phyloP scores from a whole-genome alignment of 2,888 invertebrate species.

The Boloria selene region DNA sequence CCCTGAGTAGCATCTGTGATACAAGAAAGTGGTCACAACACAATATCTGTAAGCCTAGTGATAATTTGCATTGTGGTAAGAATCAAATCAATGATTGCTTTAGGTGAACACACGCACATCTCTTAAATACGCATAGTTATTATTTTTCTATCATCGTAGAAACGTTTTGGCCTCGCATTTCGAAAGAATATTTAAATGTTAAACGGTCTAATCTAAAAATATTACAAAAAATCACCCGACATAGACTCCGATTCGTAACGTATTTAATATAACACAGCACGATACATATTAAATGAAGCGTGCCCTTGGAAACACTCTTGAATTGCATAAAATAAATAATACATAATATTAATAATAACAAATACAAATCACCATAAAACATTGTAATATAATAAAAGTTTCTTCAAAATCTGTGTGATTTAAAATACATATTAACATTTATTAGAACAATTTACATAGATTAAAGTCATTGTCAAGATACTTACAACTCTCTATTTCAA shows the following conservation, averaged over 20 bases:
- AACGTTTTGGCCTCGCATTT: conserved; percentile 31
- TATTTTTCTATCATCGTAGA: conserved; percentile 68
- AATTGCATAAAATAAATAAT: conserved; percentile 28
- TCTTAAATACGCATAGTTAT: conserved; percentile 48
- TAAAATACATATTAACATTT: conserved; percentile 15
- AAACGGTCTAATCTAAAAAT: conserved; percentile 6
- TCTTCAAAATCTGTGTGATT: conserved; percentile 12
- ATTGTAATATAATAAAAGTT: background rate
- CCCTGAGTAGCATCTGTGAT: conserved; percentile 79
- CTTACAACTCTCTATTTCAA: conserved; percentile 99
- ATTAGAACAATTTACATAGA: conserved; percentile 10
- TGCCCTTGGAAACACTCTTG: conserved; percentile 38
- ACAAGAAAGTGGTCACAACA: conserved; percentile 78
- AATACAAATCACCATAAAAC: conserved; percentile 7
- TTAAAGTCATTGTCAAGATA: conserved; percentile 71
- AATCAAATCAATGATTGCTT: conserved; percentile 66
- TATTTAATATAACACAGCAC: conserved; percentile 32
- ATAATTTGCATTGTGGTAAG: conserved; percentile 70
- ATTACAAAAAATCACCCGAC: conserved; percentile 18
- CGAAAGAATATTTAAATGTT: conserved; percentile 20
- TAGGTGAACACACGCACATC: conserved; percentile 62
- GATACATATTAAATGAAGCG: conserved; percentile 46
- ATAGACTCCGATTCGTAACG: conserved; percentile 19
- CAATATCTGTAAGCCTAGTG: conserved; percentile 77
- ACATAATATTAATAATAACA: conserved; percentile 6